Evolutionary conservation across 2,888 invertebrate genomes (phyloP).

Genomic region (Ametastegia equiseti): DNA sequence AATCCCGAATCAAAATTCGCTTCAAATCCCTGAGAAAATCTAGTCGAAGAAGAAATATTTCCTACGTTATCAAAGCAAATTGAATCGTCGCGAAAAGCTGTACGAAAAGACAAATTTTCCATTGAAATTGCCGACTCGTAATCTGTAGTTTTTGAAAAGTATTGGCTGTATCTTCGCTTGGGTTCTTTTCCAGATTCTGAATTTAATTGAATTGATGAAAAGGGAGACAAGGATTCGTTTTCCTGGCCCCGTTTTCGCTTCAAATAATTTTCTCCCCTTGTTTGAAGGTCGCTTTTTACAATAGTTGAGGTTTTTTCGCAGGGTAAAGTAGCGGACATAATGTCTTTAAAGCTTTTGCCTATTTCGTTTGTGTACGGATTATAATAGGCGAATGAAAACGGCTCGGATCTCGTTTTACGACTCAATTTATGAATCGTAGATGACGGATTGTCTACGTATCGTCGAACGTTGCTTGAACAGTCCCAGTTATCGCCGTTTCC

Average conservation of each 20-base stretch:
- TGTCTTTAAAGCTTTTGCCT: slow-evolving; percentile 49
- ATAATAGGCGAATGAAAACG: slow-evolving; percentile 64
- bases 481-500: background rate
- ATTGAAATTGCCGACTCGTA: slow-evolving; percentile 67
- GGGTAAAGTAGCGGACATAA: slow-evolving; percentile 17
- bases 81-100: slow-evolving; percentile 56
- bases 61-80: slow-evolving; percentile 61
- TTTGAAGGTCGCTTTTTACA: background rate
- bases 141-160: slow-evolving; percentile 29
- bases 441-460: background rate
- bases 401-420: slow-evolving; percentile 45
- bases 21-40: slow-evolving; percentile 50
- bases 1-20: background rate
- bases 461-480: background rate
- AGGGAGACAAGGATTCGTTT: background rate
- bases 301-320: background rate
- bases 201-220: no score
- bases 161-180: background rate
- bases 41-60: slow-evolving; percentile 59
- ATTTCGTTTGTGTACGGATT: slow-evolving; percentile 64
- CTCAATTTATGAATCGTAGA: background rate
- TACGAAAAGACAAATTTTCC: slow-evolving; percentile 60
- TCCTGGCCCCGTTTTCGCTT: slow-evolving; percentile 3
- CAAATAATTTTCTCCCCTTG: background rate
- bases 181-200: background rate